Evolutionary conservation across 2,888 invertebrate genomes (phyloP).

Genomic region (Chloromyia formosa): DNA sequence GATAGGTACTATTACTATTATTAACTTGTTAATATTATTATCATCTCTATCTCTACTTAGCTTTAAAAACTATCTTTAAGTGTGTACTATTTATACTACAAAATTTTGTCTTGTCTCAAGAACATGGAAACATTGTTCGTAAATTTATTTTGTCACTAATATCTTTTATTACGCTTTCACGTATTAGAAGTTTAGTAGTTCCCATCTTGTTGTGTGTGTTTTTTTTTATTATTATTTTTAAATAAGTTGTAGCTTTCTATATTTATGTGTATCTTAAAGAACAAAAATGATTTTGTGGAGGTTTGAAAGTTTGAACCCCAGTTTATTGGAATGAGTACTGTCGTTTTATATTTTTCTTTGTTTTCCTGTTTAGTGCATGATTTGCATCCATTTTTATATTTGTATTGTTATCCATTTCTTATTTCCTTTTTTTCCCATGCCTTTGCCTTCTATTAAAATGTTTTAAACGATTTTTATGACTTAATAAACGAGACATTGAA

Average conservation of each 20-base stretch:
- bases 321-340: neutral
- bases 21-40: slow-evolving; percentile 1
- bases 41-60: neutral
- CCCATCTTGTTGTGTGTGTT: neutral
- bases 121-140: neutral
- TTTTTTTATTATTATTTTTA: neutral
- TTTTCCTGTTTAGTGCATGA: too few species aligned
- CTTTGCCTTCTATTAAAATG: too few species aligned
- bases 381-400: too few species aligned
- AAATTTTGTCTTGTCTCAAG: neutral
- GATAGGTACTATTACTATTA: slow-evolving; percentile 57
- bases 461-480: neutral
- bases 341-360: neutral
- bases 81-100: neutral
- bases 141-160: slow-evolving; percentile 16
- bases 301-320: too few species aligned
- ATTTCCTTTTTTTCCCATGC: too few species aligned
- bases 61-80: slow-evolving; percentile 8
- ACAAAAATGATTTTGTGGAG: too few species aligned
- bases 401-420: too few species aligned
- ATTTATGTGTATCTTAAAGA: slow-evolving; percentile 4
- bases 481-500: neutral
- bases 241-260: neutral
- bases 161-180: too few species aligned
- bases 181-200: too few species aligned